Percentiles rank a stretch among this genome's conserved stretches.
These are phyloP conservation scores for Aurelia coerulea DNA, from an alignment of 30 jellyfish, hydroid and myxozoan species.

Conservation along the genomic window DNA sequence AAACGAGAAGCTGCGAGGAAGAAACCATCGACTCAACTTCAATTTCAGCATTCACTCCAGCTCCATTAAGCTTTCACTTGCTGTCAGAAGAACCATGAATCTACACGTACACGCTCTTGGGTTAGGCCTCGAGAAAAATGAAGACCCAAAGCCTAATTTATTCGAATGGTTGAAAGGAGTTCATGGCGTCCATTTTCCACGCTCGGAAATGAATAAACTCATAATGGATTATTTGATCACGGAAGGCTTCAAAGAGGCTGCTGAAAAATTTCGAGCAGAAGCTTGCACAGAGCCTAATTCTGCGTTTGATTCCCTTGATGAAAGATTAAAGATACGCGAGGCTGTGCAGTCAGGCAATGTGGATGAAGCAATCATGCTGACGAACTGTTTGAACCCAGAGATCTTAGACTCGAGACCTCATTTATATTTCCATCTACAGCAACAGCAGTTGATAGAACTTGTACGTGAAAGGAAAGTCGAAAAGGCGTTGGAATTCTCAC, in stretches of 20 bases:
- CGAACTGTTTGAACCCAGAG: constrained; percentile 89
- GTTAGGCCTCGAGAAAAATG: constrained; percentile 59
- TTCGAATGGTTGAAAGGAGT: constrained; percentile 78
- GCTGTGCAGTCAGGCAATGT: constrained; percentile 90
- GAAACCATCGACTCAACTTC: no score
- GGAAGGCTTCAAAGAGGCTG: constrained; percentile 99
- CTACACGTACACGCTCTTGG: constrained; percentile 56
- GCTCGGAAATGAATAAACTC: constrained; percentile 87
- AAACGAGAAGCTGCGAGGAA: no score
- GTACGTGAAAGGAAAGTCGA: constrained; percentile 82
- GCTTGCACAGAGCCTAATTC: constrained; percentile 91
- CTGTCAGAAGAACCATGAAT: constrained; percentile 21
- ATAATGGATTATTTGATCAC: constrained; percentile 91
- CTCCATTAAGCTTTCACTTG: no score
- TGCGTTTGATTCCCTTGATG: constrained; percentile 84
- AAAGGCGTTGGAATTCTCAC: constrained; percentile 90
- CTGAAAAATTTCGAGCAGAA: constrained; percentile 90
- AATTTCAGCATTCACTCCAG: no score
- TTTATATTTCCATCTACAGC: constrained; percentile 92
- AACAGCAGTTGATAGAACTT: constrained; percentile 92
- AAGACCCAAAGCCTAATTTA: constrained; percentile 54
- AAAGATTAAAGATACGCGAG: constrained; percentile 83
- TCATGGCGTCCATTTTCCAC: constrained; percentile 64
- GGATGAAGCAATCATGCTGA: constrained; percentile 82
- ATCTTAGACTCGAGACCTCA: constrained; percentile 83